Percentiles rank a stretch among this genome's conserved stretches.
phyloP scores from a whole-genome alignment of 2,113 vertebrate species.

The Prunella himalayana region DNA sequence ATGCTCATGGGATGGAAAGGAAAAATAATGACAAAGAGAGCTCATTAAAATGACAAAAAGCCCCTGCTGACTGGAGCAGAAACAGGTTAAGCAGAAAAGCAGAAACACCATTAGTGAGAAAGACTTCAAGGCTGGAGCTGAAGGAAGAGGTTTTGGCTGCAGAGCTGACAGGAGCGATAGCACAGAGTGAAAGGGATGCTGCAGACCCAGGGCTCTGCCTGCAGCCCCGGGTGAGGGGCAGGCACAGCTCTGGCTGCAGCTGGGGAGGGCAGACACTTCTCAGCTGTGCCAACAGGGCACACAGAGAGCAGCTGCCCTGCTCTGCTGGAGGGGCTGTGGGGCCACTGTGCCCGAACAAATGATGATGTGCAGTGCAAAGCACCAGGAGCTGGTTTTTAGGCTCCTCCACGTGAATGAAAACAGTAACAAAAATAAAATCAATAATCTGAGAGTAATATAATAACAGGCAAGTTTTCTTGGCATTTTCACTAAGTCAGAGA shows the following conservation, averaged over 20 bases:
- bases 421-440: background rate
- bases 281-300: background rate
- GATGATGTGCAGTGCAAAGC: background rate
- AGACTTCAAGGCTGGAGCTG: background rate
- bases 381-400: background rate
- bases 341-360: background rate
- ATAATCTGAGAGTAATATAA: background rate
- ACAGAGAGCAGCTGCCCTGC: background rate
- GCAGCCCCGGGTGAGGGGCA: rapidly evolving
- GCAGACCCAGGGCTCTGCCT: background rate
- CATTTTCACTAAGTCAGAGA: background rate
- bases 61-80: background rate
- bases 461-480: background rate
- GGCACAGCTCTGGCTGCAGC: background rate
- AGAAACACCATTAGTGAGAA: background rate
- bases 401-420: background rate
- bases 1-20: background rate
- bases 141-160: background rate
- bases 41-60: conserved; percentile 29
- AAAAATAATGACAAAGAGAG: background rate
- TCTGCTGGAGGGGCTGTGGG: rapidly evolving
- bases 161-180: background rate
- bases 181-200: background rate
- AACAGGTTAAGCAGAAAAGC: conserved; percentile 8
- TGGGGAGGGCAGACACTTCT: background rate